A percentile compares a stretch with the other conserved stretches of the same genome.
Evolutionary conservation across 2,888 invertebrate genomes (phyloP).

Genomic region (Lordiphosa fenestrarum): DNA sequence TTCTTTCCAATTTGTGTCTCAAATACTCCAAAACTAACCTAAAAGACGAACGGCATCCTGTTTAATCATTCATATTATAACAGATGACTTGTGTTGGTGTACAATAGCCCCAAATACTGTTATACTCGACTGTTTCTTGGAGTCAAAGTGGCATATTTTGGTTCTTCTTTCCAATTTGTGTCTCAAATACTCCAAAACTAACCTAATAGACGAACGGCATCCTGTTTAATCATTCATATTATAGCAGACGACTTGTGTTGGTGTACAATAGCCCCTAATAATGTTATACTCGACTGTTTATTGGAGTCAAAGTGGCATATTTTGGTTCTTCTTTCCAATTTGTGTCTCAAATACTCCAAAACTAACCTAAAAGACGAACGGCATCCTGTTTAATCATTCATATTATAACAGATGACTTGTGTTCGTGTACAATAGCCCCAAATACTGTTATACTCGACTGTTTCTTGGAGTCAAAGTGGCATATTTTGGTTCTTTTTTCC

Average conservation of each 20-base stretch:
- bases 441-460: too few relatives aligned
- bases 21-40: constrained; percentile 39
- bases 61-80: constrained; percentile 25
- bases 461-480: constrained; percentile 8
- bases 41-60: constrained; percentile 37
- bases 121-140: neutral
- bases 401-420: too few relatives aligned
- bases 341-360: too few relatives aligned
- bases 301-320: too few relatives aligned
- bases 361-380: too few relatives aligned
- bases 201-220: constrained; percentile 32
- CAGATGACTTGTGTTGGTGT: constrained; percentile 28
- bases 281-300: too few relatives aligned
- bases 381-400: too few relatives aligned
- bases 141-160: constrained; percentile 33
- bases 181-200: constrained; percentile 27
- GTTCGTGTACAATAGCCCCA: too few relatives aligned
- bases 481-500: constrained; percentile 21
- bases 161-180: constrained; percentile 1
- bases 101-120: neutral
- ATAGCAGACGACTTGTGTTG: constrained; percentile 44
- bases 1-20: too few relatives aligned
- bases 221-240: constrained; percentile 32
- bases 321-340: too few relatives aligned
- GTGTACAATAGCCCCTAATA: constrained; percentile 23